phyloP scores from a whole-genome alignment of 2,888 invertebrate genomes.

The Caenorhabditis plicata region DNA sequence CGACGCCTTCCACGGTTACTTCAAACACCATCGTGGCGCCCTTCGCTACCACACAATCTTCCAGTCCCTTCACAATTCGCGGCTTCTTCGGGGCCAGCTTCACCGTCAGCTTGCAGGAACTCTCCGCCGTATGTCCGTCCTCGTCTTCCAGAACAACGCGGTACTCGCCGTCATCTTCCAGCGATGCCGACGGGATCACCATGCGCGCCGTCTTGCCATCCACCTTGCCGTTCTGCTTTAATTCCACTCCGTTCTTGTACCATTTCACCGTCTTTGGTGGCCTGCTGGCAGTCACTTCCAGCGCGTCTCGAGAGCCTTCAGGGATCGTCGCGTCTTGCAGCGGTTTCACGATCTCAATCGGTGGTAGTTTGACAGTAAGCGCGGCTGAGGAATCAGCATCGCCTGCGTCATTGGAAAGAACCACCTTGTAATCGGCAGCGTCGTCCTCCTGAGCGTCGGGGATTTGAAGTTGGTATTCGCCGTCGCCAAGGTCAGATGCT shows the following conservation, averaged over 20 bases:
- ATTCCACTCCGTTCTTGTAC: constrained; percentile 68
- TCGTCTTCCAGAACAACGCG: constrained; percentile 51
- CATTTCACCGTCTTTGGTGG: constrained; percentile 83
- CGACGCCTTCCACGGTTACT: constrained; percentile 67
- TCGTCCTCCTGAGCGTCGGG: constrained; percentile 55
- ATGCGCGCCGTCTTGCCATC: constrained; percentile 47
- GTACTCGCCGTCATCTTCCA: constrained; percentile 52
- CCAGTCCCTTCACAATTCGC: constrained; percentile 55
- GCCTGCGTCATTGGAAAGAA: constrained; percentile 61
- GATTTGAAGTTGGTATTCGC: constrained; percentile 51
- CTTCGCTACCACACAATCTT: constrained; percentile 65
- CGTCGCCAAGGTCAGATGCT: constrained; percentile 54
- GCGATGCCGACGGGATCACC: constrained; percentile 46
- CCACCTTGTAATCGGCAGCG: constrained; percentile 59
- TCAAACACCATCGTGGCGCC: constrained; percentile 60
- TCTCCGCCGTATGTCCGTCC: constrained; percentile 56
- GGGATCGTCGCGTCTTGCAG: constrained; percentile 74
- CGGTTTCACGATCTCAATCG: constrained; percentile 73
- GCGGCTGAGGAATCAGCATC: constrained; percentile 61
- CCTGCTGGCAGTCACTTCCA: constrained; percentile 74
- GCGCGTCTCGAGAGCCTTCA: constrained; percentile 80
- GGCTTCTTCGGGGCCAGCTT: constrained; percentile 53
- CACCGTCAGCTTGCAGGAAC: constrained; percentile 57
- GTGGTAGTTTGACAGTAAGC: constrained; percentile 42
- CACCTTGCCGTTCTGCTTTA: constrained; percentile 58